These are phyloP conservation scores for Drosophila simulans DNA, from an alignment of 1,140 invertebrate genomes.

Conservation along the genomic window DNA sequence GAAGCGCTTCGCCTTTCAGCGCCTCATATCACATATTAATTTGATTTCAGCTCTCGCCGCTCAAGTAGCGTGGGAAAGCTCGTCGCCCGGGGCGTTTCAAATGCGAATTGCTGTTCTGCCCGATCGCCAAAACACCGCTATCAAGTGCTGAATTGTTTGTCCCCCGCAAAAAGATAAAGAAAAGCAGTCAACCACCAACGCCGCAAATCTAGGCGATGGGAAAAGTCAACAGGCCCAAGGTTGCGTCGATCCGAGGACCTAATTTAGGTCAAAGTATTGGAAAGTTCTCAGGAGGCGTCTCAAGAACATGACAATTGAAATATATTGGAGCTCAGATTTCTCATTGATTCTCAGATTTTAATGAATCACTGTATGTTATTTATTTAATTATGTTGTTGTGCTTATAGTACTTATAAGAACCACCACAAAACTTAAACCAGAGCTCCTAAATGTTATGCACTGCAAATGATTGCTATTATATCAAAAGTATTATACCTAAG, in stretches of 20 bases:
- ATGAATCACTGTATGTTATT: no score
- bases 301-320: background rate
- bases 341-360: no score
- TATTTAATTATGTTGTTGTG: no score
- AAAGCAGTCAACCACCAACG: slow-evolving; percentile 31
- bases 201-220: slow-evolving; percentile 59
- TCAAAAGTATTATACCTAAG: no score
- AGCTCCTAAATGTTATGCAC: no score
- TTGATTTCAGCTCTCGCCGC: slow-evolving; percentile 59
- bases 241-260: background rate
- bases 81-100: slow-evolving; percentile 18
- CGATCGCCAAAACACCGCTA: slow-evolving; percentile 47
- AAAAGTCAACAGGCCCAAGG: slow-evolving; percentile 65
- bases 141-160: slow-evolving; percentile 66
- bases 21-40: slow-evolving; percentile 74
- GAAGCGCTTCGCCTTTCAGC: slow-evolving; percentile 68
- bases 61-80: slow-evolving; percentile 76
- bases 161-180: slow-evolving; percentile 24
- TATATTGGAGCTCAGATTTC: no score
- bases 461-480: no score
- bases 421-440: no score
- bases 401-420: no score
- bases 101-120: slow-evolving; percentile 43
- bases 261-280: slow-evolving; percentile 3
- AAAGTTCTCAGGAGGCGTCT: background rate